Evolutionary conservation across 2,113 vertebrate species (phyloP), one percentile per base, ranked within the genome.

Genomic region (Notiomystis cincta): DNA sequence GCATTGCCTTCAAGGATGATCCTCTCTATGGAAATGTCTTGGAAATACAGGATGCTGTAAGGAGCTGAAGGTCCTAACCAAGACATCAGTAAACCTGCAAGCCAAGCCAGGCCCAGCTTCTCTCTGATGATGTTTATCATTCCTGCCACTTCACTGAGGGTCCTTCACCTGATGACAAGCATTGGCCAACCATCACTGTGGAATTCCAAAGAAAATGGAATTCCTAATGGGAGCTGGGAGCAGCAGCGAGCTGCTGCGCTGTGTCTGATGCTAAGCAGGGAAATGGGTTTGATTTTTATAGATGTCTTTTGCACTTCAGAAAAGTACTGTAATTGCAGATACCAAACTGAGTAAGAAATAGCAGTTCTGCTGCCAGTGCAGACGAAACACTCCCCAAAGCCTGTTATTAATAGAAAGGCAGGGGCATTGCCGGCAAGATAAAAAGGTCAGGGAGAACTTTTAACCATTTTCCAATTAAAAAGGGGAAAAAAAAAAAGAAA

Each of bases 201-300:
- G 57, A 67, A 56, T 58, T 87, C 81, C 48, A 28, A 81, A 60
- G 79, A 64, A 90, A 95, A 37, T 25, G 45, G 81, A 82, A 96
- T 95, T 79, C 5, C 4, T 54, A n/a, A 75, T 30, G 44, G 5
- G 35, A 82, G 44, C 64, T 87, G 79, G 45, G 66, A 90, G 73
- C 78, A 83, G 75, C 75, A 87, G 33, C 35, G 83, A 95, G 72
- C 82, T 89, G 44, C 83, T 22, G 1, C 28, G 7, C 86, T 37
- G 40, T 72, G 75, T 72, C 91, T 91, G 87, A 37, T 60, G 90
- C 66, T 78, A 84, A 92, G 90, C 82, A 60, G 79, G 40, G 67
- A 94, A 78, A 82, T 67, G 64, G 72, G 64, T 75, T 96, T 92
- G 90, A 89, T 93, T 96, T 95, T 94, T 94, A 86, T 80, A 92